Percentiles rank a stretch among this genome's conserved stretches.
Conservation (phyloP, 2,888 invertebrate species). For the Acleris sparsana region DNA sequence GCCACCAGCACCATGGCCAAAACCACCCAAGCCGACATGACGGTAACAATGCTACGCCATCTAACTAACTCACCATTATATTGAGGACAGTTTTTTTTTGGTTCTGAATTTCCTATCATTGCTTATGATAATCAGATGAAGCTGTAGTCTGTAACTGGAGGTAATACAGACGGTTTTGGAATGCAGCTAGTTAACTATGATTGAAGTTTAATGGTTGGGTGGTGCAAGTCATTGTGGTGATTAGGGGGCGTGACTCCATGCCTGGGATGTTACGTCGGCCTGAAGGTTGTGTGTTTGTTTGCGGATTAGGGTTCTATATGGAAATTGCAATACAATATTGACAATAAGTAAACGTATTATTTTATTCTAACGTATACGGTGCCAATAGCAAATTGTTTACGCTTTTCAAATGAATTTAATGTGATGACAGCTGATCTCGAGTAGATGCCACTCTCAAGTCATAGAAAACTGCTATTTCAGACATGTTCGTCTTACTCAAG, state of each 20-base stretch:
- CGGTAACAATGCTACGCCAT: conserved; percentile 4
- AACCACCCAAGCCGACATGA: conserved; percentile 43
- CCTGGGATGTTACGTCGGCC: conserved; percentile 2
- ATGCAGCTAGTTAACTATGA: conserved; percentile 11
- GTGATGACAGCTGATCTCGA: no score
- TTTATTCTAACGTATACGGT: no score
- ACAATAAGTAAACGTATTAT: neutral
- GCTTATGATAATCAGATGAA: conserved; percentile 16
- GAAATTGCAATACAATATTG: neutral
- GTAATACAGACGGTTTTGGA: conserved; percentile 6
- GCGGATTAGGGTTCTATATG: neutral
- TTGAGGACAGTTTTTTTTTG: conserved; percentile 37
- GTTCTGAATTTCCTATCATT: conserved; percentile 30
- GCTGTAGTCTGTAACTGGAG: neutral
- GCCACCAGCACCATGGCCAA: conserved; percentile 46
- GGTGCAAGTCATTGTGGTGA: conserved; percentile 16
- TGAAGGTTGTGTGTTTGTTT: conserved; percentile 21
- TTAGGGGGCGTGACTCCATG: conserved; percentile 13
- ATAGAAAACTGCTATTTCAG: no score
- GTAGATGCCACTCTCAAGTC: no score
- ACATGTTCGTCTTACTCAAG: no score
- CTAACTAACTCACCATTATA: conserved; percentile 45
- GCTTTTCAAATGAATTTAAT: no score
- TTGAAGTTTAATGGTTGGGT: conserved; percentile 15
- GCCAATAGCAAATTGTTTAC: neutral